Evolutionary conservation across 2,888 invertebrate species (phyloP).

Genomic region (Philaethria dido): DNA sequence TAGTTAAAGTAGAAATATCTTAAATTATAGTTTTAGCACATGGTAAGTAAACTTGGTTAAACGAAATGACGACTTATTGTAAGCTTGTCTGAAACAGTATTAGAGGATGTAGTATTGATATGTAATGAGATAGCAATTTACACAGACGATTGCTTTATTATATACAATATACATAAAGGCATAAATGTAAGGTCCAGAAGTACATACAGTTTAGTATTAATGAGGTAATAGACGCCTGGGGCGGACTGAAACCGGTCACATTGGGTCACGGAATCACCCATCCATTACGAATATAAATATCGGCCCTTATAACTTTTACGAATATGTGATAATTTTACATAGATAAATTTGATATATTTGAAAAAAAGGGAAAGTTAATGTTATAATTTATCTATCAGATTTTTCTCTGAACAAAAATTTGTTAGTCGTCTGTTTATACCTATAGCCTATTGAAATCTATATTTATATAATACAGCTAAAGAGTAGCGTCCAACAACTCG

Average conservation of each 20-base stretch:
- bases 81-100: too few relatives aligned
- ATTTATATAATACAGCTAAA: too few relatives aligned
- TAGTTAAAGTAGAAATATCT: too few relatives aligned
- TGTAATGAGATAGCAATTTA: background rate
- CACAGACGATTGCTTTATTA: background rate
- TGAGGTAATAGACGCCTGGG: conserved; percentile 65
- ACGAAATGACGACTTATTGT: too few relatives aligned
- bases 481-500: too few relatives aligned
- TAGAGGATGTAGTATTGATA: background rate
- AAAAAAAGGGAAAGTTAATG: background rate
- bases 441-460: too few relatives aligned
- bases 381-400: background rate
- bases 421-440: background rate
- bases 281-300: conserved; percentile 60
- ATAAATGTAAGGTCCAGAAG: background rate
- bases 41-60: too few relatives aligned
- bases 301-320: conserved; percentile 28
- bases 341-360: background rate
- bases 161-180: background rate
- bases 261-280: conserved; percentile 48
- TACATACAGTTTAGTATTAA: conserved; percentile 67
- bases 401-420: background rate
- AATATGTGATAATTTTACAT: conserved; percentile 18
- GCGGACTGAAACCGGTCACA: conserved; percentile 57
- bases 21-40: too few relatives aligned